A percentile compares a stretch with the other conserved stretches of the same genome.
phyloP scores from a whole-genome alignment of 1,140 invertebrate species.

The Frieseomelitta varia region DNA sequence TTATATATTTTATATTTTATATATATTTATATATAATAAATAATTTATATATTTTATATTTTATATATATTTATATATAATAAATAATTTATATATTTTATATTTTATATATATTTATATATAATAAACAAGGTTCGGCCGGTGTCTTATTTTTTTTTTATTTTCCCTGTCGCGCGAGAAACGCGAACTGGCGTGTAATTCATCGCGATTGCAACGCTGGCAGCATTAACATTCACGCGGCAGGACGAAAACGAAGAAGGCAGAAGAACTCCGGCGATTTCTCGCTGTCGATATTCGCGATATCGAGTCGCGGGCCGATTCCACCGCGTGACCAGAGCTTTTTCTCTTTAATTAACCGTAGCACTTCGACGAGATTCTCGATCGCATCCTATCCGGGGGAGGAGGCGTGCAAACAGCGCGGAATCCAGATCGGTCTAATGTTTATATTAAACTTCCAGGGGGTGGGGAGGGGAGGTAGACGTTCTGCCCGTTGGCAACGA shows the following conservation, averaged over 20 bases:
- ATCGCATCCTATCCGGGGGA: not conserved
- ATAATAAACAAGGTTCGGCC: too few species aligned
- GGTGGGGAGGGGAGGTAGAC: not conserved
- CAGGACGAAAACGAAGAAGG: not conserved
- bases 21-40: too few species aligned
- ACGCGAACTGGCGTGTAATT: slow-evolving; percentile 28
- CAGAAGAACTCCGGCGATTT: not conserved
- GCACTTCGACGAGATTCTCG: slow-evolving; percentile 27
- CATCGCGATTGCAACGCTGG: not conserved
- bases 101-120: too few species aligned
- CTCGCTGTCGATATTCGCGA: slow-evolving; percentile 15
- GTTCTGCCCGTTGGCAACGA: not conserved
- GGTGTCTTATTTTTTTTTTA: not conserved
- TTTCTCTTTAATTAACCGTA: slow-evolving; percentile 45
- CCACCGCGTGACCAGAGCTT: not conserved
- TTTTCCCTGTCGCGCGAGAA: not conserved
- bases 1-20: too few species aligned
- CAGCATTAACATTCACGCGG: slow-evolving; percentile 19
- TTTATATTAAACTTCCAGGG: slow-evolving; percentile 32
- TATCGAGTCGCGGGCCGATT: slow-evolving; percentile 16
- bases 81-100: too few species aligned
- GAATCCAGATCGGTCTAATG: not conserved
- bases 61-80: too few species aligned
- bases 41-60: too few species aligned
- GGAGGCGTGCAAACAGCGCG: not conserved